Base-by-base conservation (phyloP, 1,140 invertebrate species). In the Lethrus apterus region DNA sequence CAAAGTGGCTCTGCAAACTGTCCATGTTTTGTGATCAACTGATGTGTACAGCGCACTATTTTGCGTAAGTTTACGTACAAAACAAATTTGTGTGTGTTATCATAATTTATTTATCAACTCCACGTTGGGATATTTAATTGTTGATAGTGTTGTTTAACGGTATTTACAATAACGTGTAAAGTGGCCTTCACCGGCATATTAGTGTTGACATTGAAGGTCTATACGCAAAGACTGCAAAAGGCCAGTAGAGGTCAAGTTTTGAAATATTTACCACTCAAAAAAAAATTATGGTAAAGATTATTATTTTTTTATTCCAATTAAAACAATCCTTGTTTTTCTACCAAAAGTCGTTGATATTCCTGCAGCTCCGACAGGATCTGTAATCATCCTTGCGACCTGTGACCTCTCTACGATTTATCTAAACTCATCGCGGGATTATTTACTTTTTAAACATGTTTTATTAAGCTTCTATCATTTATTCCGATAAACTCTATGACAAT, bases 151-250 rank as follows among this genome's bases (percentile, higher is more conserved):
- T 30, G 36, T 41, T 46, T 48, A 50, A 26, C 43, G 19, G 41
- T 24, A 20, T 47, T 56, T 57, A 52, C 42, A 54, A 49, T 64
- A 63, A 58, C 57, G 57, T 63, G 58, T 51, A 51, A 55, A 54
- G 51, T 62, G 62, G 62, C 62, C 62, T 64, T 64, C 62, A 62
- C 59, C 59, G 60, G 58, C 56, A 52, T 61, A 62, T 61, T 55
- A 60, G 56, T 63, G 60, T 64, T 64, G 62, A 64, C 60, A 64
- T 64, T 64, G 62, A 64, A 57, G 58, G 58, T 59, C 59, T 60
- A 52, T 62, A 59, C 55, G 56, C 59, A 60, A 64, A 64, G 62
- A 61, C 59, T 63, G 59, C 60, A 62, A 64, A 64, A 63, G 60
- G 62, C 62, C 58, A 59, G 42, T 57, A 61, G 59, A 60, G 62